A percentile compares a stretch with the other conserved stretches of the same genome.
phyloP scores from a whole-genome alignment of 2,113 vertebrate species.

The Paramormyrops kingsleyae region DNA sequence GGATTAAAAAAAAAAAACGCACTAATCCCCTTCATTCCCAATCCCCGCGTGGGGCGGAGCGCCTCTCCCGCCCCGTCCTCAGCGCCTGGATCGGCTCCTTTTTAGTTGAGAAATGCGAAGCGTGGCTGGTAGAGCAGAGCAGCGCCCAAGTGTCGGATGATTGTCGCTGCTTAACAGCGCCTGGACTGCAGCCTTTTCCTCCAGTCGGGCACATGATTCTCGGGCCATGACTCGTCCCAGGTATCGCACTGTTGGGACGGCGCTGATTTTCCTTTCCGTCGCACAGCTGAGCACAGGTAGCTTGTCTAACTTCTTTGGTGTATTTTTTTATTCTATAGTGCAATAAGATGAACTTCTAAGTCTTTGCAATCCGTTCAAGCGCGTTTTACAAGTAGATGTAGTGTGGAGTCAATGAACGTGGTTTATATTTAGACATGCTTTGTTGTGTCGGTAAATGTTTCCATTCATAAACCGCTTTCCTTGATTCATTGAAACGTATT shows the following conservation, averaged over 20 bases:
- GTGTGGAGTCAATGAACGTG: neutral
- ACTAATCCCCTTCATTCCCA: constrained; percentile 55
- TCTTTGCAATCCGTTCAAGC: neutral
- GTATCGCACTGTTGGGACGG: constrained; percentile 42
- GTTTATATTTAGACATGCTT: neutral
- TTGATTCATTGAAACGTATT: neutral
- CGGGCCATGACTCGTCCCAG: constrained; percentile 52
- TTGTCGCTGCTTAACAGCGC: constrained; percentile 20
- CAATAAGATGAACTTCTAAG: neutral
- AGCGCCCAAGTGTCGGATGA: constrained; percentile 18
- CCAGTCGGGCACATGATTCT: constrained; percentile 46
- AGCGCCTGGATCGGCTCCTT: constrained; percentile 24
- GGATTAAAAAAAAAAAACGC: constrained; percentile 9
- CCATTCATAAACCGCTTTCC: neutral
- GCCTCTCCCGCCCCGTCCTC: constrained; percentile 32
- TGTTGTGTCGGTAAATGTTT: neutral
- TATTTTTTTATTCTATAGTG: neutral
- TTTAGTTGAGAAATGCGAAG: constrained; percentile 25
- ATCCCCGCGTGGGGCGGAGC: constrained; percentile 50
- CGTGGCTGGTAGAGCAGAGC: constrained; percentile 21
- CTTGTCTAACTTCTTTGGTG: neutral
- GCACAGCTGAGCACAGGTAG: constrained; percentile 60
- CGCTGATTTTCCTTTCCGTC: constrained; percentile 53
- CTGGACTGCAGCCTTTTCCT: constrained; percentile 23
- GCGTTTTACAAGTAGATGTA: neutral